Base-by-base conservation (phyloP, 2,113 vertebrate species). In the Petroica traversi region DNA sequence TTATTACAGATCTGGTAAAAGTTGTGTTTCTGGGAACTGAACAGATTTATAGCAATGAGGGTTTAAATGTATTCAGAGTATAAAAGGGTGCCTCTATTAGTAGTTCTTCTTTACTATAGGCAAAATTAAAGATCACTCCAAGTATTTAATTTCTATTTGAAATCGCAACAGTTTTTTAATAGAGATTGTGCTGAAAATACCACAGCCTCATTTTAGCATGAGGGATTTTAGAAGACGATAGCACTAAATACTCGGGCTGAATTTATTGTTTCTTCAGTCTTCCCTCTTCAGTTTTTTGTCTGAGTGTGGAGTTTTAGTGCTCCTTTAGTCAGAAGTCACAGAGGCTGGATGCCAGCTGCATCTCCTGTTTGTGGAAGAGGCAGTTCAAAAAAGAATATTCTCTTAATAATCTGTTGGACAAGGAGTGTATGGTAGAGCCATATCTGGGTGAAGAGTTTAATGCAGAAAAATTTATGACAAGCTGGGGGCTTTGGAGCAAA, bases 361-460 rank as follows among this genome's bases (percentile, higher is more conserved):
- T 40, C 57, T 82, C 38, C 48, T 89, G 64, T 61, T 89, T 68
- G 43, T 67, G 45, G 55, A 71, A 80, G 69, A 93, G 34, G 26
- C 22, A 75, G 61, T 84, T 89, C 73, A 72, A 68, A 89, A 89
- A 95, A 82, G 77, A 95, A 79, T 92, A 91, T 89, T 91, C 64
- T 78, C 77, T 79, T 92, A 88, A 81, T 89, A 91, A 80, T 59
- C 66, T 73, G 76, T 88, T 83, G 87, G 74, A 48, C 72, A 69
- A 96, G 71, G 38, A 64, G 59, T 0, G 6, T 66, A 67, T 80
- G 63, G 55, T 51, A 38, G 67, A 94, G 69, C 41, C 54, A 33
- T 91, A 79, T 58, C 66, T 75, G 49, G 62, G 33, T 93, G 81
- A 91, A 85, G 86, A 89, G 87, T 93, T 95, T 95, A 96, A 82